These are phyloP conservation scores for Ectropis crepuscularia DNA, from an alignment of 2,888 invertebrate genomes.

Conservation along the genomic window DNA sequence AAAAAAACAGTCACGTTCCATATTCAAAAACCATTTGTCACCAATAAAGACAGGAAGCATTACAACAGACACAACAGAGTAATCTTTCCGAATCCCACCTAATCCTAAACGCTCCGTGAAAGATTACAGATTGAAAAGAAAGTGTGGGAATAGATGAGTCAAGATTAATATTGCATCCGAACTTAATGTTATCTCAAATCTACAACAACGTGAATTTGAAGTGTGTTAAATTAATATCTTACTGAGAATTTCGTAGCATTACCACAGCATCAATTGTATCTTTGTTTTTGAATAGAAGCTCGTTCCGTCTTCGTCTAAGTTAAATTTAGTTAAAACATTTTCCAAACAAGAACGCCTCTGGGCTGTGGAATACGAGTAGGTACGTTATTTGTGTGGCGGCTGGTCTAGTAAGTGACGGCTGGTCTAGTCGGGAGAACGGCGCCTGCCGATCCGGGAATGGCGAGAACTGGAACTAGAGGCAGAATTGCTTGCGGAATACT, in stretches of 20 bases:
- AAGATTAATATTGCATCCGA: slow-evolving; percentile 31
- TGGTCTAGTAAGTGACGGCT: no score
- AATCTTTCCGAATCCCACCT: slow-evolving; percentile 30
- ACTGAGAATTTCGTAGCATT: not conserved
- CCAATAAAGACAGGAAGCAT: slow-evolving; percentile 35
- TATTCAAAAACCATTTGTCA: slow-evolving; percentile 15
- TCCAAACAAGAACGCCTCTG: no score
- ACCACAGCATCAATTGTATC: no score
- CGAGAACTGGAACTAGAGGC: no score
- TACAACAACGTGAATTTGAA: slow-evolving; percentile 29
- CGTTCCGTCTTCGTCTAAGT: no score
- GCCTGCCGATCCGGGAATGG: no score
- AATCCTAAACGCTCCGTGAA: slow-evolving; percentile 35
- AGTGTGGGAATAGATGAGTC: slow-evolving; percentile 36
- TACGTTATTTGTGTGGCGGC: no score
- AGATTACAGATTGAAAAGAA: slow-evolving; percentile 34
- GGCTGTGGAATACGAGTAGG: no score
- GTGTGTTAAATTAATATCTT: slow-evolving; percentile 8
- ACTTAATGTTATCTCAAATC: slow-evolving; percentile 31
- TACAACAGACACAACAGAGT: slow-evolving; percentile 28
- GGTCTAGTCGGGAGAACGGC: no score
- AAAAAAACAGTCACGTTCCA: not conserved
- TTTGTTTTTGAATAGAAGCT: no score
- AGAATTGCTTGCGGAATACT: no score
- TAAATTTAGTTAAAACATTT: no score